phyloP scores from a whole-genome alignment of 2,113 vertebrate species.

The Ploceus nigricollis region DNA sequence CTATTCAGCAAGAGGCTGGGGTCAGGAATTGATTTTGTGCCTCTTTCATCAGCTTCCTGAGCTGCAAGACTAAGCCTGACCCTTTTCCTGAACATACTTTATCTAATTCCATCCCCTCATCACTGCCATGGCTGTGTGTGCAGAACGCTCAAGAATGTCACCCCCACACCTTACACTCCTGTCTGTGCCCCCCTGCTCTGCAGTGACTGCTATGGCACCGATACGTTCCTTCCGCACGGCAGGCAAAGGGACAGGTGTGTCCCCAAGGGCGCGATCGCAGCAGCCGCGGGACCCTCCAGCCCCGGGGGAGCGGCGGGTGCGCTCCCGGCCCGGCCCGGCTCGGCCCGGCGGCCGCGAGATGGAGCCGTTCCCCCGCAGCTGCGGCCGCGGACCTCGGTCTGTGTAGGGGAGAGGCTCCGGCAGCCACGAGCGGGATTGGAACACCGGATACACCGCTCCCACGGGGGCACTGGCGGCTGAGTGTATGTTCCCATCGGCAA shows the following conservation, averaged over 20 bases:
- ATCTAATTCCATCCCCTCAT: accelerated
- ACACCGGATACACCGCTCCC: neutral
- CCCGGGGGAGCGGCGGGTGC: neutral
- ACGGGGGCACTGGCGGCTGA: accelerated
- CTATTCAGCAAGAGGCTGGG: neutral
- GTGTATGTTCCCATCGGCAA: neutral
- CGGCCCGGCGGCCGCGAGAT: neutral
- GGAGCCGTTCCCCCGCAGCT: neutral
- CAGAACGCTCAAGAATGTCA: neutral
- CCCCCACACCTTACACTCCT: too few species aligned
- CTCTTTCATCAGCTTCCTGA: neutral
- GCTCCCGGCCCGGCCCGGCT: neutral
- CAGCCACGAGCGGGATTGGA: neutral
- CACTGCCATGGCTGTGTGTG: accelerated
- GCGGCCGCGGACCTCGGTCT: neutral
- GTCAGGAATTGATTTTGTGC: neutral
- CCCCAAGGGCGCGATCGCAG: too few species aligned
- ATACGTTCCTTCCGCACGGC: neutral
- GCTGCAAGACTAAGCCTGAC: neutral
- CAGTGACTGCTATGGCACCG: neutral
- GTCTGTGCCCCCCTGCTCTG: neutral
- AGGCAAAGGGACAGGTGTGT: neutral
- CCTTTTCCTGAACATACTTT: neutral
- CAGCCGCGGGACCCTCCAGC: neutral
- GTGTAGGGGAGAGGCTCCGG: neutral